These are phyloP conservation scores for Castor canadensis DNA, from an alignment of 2,113 vertebrate species.

Conservation along the genomic window DNA sequence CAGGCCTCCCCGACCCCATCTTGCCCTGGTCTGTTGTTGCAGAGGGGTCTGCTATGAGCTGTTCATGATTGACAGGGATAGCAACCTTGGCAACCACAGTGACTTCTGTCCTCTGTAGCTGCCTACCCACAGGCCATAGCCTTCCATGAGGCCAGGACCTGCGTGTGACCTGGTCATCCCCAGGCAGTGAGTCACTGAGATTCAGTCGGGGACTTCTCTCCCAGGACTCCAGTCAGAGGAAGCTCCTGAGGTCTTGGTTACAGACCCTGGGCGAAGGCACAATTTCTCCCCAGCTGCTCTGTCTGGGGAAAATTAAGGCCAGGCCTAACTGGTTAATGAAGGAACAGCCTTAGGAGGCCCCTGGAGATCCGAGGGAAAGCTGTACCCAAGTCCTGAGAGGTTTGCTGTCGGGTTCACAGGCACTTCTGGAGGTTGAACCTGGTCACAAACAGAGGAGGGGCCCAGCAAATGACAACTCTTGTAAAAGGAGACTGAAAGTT, in stretches of 20 bases:
- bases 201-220: too few relatives aligned
- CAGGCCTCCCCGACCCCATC: background rate
- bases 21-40: too few relatives aligned
- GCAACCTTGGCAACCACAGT: background rate
- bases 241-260: background rate
- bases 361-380: background rate
- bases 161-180: too few relatives aligned
- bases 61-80: background rate
- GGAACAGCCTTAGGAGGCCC: background rate
- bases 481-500: too few relatives aligned
- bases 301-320: background rate
- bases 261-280: background rate
- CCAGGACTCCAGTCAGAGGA: background rate
- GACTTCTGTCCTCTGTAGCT: background rate
- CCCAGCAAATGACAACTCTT: too few relatives aligned
- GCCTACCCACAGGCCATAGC: too few relatives aligned
- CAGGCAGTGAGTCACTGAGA: too few relatives aligned
- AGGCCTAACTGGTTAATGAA: background rate
- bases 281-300: background rate
- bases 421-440: too few relatives aligned
- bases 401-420: too few relatives aligned
- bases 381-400: background rate
- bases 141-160: too few relatives aligned
- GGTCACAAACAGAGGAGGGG: too few relatives aligned
- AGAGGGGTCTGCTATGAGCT: too few relatives aligned